phyloP scores from a whole-genome alignment of 2,113 vertebrate species.

The Engraulis encrasicolus region DNA sequence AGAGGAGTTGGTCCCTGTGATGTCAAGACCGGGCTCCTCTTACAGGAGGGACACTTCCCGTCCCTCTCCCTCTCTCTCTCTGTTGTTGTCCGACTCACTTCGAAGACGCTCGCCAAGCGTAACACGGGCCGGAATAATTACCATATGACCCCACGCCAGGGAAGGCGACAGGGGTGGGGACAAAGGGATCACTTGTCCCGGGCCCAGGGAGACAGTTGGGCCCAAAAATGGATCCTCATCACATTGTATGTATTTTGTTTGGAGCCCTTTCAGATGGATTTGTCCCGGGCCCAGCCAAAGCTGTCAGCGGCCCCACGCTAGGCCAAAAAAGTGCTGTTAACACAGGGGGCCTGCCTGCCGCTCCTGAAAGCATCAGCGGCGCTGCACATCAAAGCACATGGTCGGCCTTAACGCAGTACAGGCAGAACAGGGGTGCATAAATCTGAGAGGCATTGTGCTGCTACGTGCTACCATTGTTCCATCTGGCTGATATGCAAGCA shows the following conservation, averaged over 20 bases:
- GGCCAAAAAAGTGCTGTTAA: not conserved
- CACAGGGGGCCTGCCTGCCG: not conserved
- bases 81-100: not conserved
- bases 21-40: conserved; percentile 45
- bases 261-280: too few species aligned
- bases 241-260: too few species aligned
- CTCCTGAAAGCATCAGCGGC: not conserved
- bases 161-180: too few species aligned
- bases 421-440: not conserved
- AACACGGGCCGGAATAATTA: conserved; percentile 12
- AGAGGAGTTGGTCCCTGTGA: conserved; percentile 41
- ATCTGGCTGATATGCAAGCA: not conserved
- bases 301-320: not conserved
- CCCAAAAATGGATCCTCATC: too few species aligned
- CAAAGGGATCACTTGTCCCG: too few species aligned
- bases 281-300: too few species aligned
- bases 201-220: too few species aligned
- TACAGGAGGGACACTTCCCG: conserved; percentile 24
- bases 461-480: conserved; percentile 5
- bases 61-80: not conserved
- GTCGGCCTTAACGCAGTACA: not conserved
- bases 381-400: not conserved
- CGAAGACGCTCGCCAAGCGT: not conserved
- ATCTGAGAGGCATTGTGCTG: not conserved
- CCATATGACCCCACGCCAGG: not conserved